Base-by-base conservation (phyloP, 1,140 invertebrate species). In the Harpegnathos saltator region DNA sequence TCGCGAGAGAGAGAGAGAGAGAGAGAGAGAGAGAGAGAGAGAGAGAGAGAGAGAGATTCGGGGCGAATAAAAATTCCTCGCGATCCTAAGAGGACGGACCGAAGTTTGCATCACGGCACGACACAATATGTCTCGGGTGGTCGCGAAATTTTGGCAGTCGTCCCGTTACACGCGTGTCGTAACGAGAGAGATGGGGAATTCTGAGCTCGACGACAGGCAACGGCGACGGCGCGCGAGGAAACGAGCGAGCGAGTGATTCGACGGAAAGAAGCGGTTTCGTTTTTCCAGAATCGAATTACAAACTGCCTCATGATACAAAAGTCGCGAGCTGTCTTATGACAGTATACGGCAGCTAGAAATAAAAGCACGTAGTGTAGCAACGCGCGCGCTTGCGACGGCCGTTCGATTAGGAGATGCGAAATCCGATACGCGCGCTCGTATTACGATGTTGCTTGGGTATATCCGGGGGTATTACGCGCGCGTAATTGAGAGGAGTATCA, bases 401-500 rank as follows among this genome's bases (percentile, higher is more conserved):
- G 63, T 78, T 78, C 75, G 75, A 78, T 78, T 78, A 69, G 75
- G 33, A 78, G 75, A 58, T 78, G 63, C 33, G 75, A 78, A 78
- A 78, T 78, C 52, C 44, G 75, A 78, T 78, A 78, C 22, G 63
- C 63, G 52, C 33, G 75, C 50, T 78, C 75, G 63, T 69, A 44
- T 78, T 69, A 69, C 74, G 17, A 68, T 26, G 63, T 69, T 78
- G 33, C 54, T 54, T 69, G 75, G 66, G 50, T 68, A 44, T 68
- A 78, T 56, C 74, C 29, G 29, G 52, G 19, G 7, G 50, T 78
- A 78, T 78, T 69, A 78, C 22, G 17, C 75, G 63, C 24, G 17
- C 52, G 75, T 78, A 78, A 78, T 78, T 69, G 63, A 78, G 75
- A 78, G 50, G 63, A 68, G 50, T 78, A 78, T 78, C 63, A 38